phyloP scores from a whole-genome alignment of 2,888 invertebrate species.

The Drosophila hamatofila region DNA sequence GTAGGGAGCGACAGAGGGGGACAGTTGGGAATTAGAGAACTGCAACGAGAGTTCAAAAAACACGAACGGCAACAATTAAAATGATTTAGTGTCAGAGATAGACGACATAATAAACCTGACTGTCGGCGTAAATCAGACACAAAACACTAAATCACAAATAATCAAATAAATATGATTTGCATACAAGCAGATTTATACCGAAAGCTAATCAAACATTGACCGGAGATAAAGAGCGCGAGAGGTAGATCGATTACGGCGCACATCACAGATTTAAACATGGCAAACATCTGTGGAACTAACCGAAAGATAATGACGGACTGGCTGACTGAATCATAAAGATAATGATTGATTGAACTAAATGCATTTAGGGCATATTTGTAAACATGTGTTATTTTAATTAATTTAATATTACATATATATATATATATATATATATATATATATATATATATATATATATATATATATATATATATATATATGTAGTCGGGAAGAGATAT shows the following conservation, averaged over 20 bases:
- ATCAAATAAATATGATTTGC: slow-evolving; percentile 81
- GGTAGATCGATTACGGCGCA: background rate
- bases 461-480: too few relatives aligned
- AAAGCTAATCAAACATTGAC: slow-evolving; percentile 33
- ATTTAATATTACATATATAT: too few relatives aligned
- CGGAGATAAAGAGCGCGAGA: background rate
- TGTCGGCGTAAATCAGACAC: slow-evolving; percentile 75
- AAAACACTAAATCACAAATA: slow-evolving; percentile 71
- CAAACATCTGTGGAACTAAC: slow-evolving; percentile 67
- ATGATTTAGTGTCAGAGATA: slow-evolving; percentile 73
- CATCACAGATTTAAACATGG: slow-evolving; percentile 43
- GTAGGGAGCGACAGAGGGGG: background rate
- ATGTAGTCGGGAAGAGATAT: background rate
- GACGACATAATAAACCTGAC: slow-evolving; percentile 63
- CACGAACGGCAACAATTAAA: slow-evolving; percentile 80
- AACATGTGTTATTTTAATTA: slow-evolving; percentile 67
- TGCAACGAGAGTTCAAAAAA: slow-evolving; percentile 56
- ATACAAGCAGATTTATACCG: slow-evolving; percentile 70
- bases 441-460: too few relatives aligned
- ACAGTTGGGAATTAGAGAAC: background rate
- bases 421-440: too few relatives aligned
- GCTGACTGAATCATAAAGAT: slow-evolving; percentile 60
- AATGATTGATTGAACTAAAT: slow-evolving; percentile 71
- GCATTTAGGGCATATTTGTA: slow-evolving; percentile 39
- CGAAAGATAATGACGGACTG: slow-evolving; percentile 76